Conservation (phyloP, 2,113 vertebrate genomes). For the Phrynocephalus versicolor region DNA sequence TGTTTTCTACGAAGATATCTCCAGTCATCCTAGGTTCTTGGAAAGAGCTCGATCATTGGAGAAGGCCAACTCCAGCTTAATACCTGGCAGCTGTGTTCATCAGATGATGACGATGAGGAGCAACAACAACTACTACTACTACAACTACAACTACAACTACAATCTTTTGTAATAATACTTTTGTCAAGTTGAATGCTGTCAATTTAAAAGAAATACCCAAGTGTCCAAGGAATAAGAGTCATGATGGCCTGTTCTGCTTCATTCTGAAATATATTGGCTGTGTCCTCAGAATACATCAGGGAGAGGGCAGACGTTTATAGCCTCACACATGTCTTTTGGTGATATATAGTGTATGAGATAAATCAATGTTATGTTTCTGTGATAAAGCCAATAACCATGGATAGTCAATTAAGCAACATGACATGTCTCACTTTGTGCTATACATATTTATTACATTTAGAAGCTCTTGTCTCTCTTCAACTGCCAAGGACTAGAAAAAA, state of each 20-base stretch:
- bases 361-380: constrained; percentile 57
- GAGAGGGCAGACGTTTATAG: constrained; percentile 55
- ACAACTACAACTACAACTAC: too few species aligned
- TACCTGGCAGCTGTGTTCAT: too few species aligned
- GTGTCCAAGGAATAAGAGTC: constrained; percentile 11
- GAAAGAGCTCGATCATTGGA: too few species aligned
- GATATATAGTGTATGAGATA: constrained; percentile 57
- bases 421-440: constrained; percentile 51
- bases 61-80: too few species aligned
- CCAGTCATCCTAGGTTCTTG: too few species aligned
- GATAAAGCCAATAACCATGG: constrained; percentile 52
- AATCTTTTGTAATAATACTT: too few species aligned
- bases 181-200: too few species aligned
- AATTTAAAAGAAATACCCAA: constrained; percentile 34
- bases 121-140: too few species aligned
- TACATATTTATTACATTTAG: constrained; percentile 52
- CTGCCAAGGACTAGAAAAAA: constrained; percentile 9
- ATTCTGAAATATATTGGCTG: constrained; percentile 23
- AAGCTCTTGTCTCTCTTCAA: constrained; percentile 18
- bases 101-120: too few species aligned
- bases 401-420: constrained; percentile 62
- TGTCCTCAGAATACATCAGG: constrained; percentile 53
- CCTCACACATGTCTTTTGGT: constrained; percentile 22
- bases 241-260: background rate
- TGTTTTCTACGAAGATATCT: too few species aligned